A percentile compares a stretch with the other conserved stretches of the same genome.
Conservation (phyloP, 2,888 invertebrate species). For the Eupithecia exiguata region DNA sequence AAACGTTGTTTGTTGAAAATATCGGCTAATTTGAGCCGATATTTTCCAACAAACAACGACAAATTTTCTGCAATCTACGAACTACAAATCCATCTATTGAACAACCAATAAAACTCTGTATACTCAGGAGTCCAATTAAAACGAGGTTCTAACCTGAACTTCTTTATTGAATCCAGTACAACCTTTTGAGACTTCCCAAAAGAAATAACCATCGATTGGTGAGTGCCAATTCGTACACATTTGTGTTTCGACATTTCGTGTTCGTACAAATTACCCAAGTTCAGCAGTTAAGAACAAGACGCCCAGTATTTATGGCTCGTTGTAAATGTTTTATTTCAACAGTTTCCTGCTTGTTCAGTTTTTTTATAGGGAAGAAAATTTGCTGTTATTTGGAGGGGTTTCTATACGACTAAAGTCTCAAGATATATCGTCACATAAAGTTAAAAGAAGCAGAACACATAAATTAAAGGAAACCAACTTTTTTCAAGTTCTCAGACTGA, state of each 20-base stretch:
- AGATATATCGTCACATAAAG: not conserved
- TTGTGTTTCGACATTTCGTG: conserved; percentile 45
- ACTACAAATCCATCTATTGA: not conserved
- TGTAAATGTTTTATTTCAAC: conserved; percentile 45
- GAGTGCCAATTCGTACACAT: conserved; percentile 42
- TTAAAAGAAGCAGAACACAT: not conserved
- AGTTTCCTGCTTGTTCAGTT: conserved; percentile 25
- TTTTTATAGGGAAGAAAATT: conserved; percentile 23
- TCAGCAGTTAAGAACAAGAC: conserved; percentile 45
- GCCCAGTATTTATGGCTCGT: conserved; percentile 44
- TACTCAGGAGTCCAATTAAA: not conserved
- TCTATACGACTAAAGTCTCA: conserved; percentile 4
- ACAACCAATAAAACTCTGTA: not conserved
- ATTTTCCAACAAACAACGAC: not conserved
- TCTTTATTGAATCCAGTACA: not conserved
- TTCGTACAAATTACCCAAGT: conserved; percentile 48
- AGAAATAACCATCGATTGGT: conserved; percentile 40
- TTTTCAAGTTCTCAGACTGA: no score
- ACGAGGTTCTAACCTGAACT: not conserved
- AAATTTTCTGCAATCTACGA: not conserved
- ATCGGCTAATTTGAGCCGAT: not conserved
- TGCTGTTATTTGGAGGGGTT: conserved; percentile 13
- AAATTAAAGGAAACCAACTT: not conserved
- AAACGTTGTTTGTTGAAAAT: no score
- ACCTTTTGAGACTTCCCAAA: conserved; percentile 27